Percentiles rank a stretch among this genome's conserved stretches.
These are phyloP conservation scores for Liolophura sinensis DNA, from an alignment of 1,140 invertebrate species.

Conservation along the genomic window DNA sequence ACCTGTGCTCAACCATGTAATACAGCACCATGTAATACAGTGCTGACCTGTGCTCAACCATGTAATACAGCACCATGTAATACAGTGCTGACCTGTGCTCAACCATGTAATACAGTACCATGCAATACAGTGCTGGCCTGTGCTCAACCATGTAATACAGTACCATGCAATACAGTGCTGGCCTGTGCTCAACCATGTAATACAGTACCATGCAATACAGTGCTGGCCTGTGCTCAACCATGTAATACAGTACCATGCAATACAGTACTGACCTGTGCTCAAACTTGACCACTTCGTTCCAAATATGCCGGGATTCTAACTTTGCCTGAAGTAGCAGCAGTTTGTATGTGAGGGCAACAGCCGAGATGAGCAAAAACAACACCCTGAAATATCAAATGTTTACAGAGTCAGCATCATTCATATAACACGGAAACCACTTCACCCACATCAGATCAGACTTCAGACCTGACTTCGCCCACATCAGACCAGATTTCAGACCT, in stretches of 20 bases:
- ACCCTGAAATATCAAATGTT: slow-evolving; percentile 34
- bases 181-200: slow-evolving; percentile 32
- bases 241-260: slow-evolving; percentile 1
- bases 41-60: slow-evolving; percentile 28
- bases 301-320: slow-evolving; percentile 35
- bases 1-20: slow-evolving; percentile 33
- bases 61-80: no score
- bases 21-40: no score
- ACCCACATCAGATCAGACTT: no score
- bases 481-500: no score
- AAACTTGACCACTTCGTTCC: slow-evolving; percentile 31
- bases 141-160: slow-evolving; percentile 24
- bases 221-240: slow-evolving; percentile 27
- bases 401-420: not conserved
- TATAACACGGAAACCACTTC: no score
- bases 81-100: slow-evolving; percentile 26
- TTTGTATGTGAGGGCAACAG: slow-evolving; percentile 48
- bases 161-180: no score
- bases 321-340: slow-evolving; percentile 44
- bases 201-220: no score
- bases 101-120: no score
- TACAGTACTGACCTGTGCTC: slow-evolving; percentile 24
- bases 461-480: no score
- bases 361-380: slow-evolving; percentile 46
- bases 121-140: slow-evolving; percentile 27